A percentile compares a stretch with the other conserved stretches of the same genome.
These are phyloP conservation scores for Ladona fulva DNA, from an alignment of 1,140 invertebrate genomes.

Conservation along the genomic window DNA sequence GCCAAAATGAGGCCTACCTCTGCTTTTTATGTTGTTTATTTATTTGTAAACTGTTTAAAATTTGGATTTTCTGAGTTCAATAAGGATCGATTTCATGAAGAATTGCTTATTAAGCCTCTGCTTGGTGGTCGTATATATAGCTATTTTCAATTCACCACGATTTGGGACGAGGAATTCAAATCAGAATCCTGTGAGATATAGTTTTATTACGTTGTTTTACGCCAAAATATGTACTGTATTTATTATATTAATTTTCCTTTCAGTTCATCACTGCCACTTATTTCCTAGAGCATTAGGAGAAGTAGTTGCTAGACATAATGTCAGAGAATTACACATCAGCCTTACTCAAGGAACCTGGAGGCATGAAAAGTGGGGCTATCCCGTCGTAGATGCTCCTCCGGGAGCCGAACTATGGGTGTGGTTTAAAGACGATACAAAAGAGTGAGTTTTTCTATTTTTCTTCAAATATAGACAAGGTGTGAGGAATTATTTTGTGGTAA, in stretches of 20 bases:
- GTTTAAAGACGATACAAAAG: constrained; percentile 55
- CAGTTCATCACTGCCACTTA: constrained; percentile 71
- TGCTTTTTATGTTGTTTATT: neutral
- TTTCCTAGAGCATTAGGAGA: constrained; percentile 87
- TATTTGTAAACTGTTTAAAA: neutral
- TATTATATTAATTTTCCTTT: constrained; percentile 28
- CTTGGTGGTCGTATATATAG: constrained; percentile 67
- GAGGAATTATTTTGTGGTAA: too few species aligned
- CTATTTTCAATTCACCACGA: constrained; percentile 77
- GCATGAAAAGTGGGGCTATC: constrained; percentile 88
- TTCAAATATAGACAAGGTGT: too few species aligned
- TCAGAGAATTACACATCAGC: constrained; percentile 84
- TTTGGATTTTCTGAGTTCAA: neutral
- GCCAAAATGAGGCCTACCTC: neutral
- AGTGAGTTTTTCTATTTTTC: constrained; percentile 34
- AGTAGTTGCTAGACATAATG: constrained; percentile 71
- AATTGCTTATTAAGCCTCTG: constrained; percentile 69
- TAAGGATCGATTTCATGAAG: constrained; percentile 64
- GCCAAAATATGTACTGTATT: neutral
- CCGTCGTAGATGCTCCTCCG: constrained; percentile 72
- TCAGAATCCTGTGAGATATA: constrained; percentile 45
- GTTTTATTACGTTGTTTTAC: constrained; percentile 19
- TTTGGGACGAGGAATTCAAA: constrained; percentile 48
- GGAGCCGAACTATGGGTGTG: constrained; percentile 90
- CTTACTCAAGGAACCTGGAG: constrained; percentile 90